Percentiles rank a stretch among this genome's conserved stretches.
These are phyloP conservation scores for Pinctada fucata DNA, from an alignment of 2,888 invertebrate genomes.

Conservation along the genomic window DNA sequence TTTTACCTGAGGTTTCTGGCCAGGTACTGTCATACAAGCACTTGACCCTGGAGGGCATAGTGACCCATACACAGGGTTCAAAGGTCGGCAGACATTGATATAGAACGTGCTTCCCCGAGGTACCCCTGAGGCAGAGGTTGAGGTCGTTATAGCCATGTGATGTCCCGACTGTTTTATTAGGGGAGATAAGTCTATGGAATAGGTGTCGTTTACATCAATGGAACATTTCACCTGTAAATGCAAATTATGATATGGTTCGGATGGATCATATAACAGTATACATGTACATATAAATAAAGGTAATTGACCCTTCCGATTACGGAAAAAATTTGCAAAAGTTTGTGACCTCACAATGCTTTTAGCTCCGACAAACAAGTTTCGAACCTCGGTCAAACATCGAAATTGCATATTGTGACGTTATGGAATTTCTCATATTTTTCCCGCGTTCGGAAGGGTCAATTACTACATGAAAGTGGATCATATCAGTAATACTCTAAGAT, in stretches of 20 bases:
- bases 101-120: slow-evolving; percentile 51
- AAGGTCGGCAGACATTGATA: slow-evolving; percentile 65
- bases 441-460: no score
- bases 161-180: slow-evolving; percentile 60
- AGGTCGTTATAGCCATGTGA: slow-evolving; percentile 52
- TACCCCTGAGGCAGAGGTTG: slow-evolving; percentile 18
- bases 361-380: no score
- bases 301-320: not conserved
- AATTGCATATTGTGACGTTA: no score
- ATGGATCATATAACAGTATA: slow-evolving; percentile 50
- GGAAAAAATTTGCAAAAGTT: not conserved
- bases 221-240: slow-evolving; percentile 65
- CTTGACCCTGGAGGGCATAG: slow-evolving; percentile 71
- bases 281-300: not conserved
- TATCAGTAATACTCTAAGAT: not conserved
- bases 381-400: no score
- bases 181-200: slow-evolving; percentile 67
- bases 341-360: slow-evolving; percentile 53
- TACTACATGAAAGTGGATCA: not conserved
- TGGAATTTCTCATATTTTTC: no score
- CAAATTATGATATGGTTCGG: not conserved
- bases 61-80: slow-evolving; percentile 59
- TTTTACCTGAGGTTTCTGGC: slow-evolving; percentile 52
- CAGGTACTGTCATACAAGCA: slow-evolving; percentile 61
- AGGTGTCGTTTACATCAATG: slow-evolving; percentile 53